Conservation (phyloP, 30 jellyfish, hydroid and myxozoan species). For the Pseudorhiza aurosa region DNA sequence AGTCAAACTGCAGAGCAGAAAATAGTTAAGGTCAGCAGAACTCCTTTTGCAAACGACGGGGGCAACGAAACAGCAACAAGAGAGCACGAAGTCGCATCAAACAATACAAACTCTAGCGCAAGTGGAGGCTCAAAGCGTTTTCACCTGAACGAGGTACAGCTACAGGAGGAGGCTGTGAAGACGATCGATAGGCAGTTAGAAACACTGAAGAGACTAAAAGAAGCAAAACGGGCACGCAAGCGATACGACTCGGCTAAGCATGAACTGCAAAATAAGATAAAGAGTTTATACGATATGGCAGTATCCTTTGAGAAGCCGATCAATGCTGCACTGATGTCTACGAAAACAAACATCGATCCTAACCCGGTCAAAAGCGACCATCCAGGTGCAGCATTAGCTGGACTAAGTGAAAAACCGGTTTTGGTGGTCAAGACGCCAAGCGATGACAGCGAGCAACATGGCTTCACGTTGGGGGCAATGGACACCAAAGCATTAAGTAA, state of each 20-base stretch:
- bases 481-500: conserved; percentile 61
- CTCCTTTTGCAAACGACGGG: neutral
- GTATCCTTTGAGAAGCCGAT: conserved; percentile 66
- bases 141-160: conserved; percentile 21
- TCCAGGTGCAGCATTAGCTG: conserved; percentile 91
- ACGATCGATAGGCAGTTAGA: conserved; percentile 59
- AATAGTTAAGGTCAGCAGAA: neutral
- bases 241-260: conserved; percentile 82
- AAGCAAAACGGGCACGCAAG: conserved; percentile 84
- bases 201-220: conserved; percentile 78
- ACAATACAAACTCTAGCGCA: neutral
- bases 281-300: conserved; percentile 85
- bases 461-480: conserved; percentile 89
- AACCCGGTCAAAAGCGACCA: conserved; percentile 28
- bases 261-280: conserved; percentile 79
- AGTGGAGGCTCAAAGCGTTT: conserved; percentile 20
- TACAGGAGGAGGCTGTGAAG: conserved; percentile 40
- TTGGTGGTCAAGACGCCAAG: conserved; percentile 44
- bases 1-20: conserved; percentile 22
- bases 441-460: conserved; percentile 76
- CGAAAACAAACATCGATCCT: conserved; percentile 43
- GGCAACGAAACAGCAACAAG: conserved; percentile 6
- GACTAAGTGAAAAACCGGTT: conserved; percentile 64
- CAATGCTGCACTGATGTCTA: conserved; percentile 30
- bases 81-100: neutral